phyloP scores from a whole-genome alignment of 2,888 invertebrate species.

The Diaprepes abbreviatus region DNA sequence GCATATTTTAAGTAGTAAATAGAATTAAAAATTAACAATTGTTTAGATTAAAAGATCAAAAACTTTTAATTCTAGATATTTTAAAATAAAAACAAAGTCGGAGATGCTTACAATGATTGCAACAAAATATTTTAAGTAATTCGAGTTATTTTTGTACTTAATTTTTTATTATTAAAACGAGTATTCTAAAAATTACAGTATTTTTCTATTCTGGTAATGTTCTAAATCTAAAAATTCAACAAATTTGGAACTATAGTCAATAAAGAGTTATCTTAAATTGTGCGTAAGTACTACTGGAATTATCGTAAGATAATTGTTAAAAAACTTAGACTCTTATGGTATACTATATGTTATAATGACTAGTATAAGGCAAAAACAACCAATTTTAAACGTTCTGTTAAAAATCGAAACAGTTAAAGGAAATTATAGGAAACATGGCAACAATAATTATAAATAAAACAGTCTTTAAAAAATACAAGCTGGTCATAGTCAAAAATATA shows the following conservation, averaged over 20 bases:
- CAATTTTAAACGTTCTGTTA: background rate
- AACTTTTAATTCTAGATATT: background rate
- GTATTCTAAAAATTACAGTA: background rate
- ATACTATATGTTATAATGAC: background rate
- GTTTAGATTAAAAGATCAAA: background rate
- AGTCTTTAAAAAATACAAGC: constrained; percentile 7
- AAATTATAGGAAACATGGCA: constrained; percentile 10
- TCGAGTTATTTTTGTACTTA: constrained; percentile 8
- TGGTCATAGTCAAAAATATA: background rate
- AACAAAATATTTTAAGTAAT: constrained; percentile 6
- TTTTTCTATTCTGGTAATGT: background rate
- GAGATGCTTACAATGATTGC: background rate
- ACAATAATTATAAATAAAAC: constrained; percentile 4
- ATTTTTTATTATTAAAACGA: no score
- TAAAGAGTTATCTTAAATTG: background rate
- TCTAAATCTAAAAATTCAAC: background rate
- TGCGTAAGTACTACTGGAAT: constrained; percentile 14
- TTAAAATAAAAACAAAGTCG: no score
- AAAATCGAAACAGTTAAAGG: background rate
- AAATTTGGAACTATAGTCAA: background rate
- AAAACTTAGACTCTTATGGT: background rate
- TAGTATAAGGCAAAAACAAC: background rate
- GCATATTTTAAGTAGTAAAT: background rate
- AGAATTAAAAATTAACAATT: no score
- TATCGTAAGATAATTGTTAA: background rate